Base-by-base conservation (phyloP, 2,797 vertebrate species). In the Epinephelus coioides region DNA sequence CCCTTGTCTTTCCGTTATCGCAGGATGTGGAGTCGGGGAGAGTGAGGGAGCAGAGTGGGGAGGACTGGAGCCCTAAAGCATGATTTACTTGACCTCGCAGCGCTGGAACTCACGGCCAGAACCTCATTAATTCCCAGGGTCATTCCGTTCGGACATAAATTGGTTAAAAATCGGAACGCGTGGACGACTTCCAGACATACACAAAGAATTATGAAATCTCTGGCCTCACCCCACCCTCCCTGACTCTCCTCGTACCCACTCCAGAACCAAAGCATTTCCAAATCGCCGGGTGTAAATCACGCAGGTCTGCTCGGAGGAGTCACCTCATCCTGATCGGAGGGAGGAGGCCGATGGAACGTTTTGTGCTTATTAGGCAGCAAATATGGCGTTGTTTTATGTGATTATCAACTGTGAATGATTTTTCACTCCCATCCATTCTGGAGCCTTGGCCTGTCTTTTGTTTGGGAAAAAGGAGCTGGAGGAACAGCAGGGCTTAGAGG, bases 91-190 rank as follows among this genome's bases (percentile, higher is more conserved):
- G 97, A 98, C 97, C 97, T 96, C 90, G 94, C 93, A 92, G 95
- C 81, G 95, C 96, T 95, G 95, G 96, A 97, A 96, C 96, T 96
- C 95, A 94, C 95, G 95, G 96, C 93, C 62, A 95, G 96, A 98
- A 93, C 96, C 97, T 98, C 97, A 98, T 99, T 99, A 98, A 99
- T 99, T 99, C 96, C 96, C 95, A 91, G 83, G 97, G 97, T 99
- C 98, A 97, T 95, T 96, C 94, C 94, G 94, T 95, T 96, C 93
- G 96, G 97, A 97, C 97, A 96, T 98, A 97, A 98, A 98, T 98
- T 97, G 97, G 97, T 98, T 96, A 94, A 96, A 96, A 97, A 97
- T 97, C 89, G 2, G 81, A 96, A 96, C 73, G 92, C 92, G 90
- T 93, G 96, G 97, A 98, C 90, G 96, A 96, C 97, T 99, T 98